phyloP scores from a whole-genome alignment of 2,797 vertebrate genomes.

The Ceyx erithaca region DNA sequence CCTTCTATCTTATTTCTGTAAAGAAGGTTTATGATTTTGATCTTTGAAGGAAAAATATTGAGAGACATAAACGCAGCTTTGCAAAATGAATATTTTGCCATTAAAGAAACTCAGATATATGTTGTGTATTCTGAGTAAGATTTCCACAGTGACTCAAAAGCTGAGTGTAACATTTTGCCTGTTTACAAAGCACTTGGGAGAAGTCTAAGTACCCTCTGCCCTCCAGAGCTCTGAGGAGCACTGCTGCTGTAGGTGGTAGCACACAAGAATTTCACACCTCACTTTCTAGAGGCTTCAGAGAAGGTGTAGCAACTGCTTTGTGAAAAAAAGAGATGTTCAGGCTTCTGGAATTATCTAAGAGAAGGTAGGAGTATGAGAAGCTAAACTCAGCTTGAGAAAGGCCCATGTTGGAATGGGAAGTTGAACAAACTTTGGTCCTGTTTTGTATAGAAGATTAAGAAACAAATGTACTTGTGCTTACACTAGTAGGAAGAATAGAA shows the following conservation, averaged over 20 bases:
- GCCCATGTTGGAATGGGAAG: not conserved
- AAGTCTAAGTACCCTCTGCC: not conserved
- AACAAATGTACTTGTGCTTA: not conserved
- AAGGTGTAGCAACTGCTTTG: not conserved
- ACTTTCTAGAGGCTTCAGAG: not conserved
- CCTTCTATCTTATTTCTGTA: not conserved
- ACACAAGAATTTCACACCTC: not conserved
- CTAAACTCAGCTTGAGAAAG: not conserved
- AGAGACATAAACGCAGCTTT: not conserved
- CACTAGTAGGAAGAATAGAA: not conserved
- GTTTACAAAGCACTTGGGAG: not conserved
- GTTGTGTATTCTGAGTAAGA: not conserved
- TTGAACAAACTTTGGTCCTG: not conserved
- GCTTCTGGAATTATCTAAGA: not conserved
- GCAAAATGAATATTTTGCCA: not conserved
- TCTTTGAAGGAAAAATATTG: not conserved
- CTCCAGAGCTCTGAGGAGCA: not conserved
- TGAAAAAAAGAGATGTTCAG: not conserved
- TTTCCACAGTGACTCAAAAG: not conserved
- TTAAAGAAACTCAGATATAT: not conserved
- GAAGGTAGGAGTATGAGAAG: not conserved
- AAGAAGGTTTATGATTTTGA: not conserved
- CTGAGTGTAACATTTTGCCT: not conserved
- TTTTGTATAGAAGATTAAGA: not conserved
- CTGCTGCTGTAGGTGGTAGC: not conserved